Evolutionary conservation across 2,113 vertebrate species (phyloP).

Genomic region (Plectropomus leopardus): DNA sequence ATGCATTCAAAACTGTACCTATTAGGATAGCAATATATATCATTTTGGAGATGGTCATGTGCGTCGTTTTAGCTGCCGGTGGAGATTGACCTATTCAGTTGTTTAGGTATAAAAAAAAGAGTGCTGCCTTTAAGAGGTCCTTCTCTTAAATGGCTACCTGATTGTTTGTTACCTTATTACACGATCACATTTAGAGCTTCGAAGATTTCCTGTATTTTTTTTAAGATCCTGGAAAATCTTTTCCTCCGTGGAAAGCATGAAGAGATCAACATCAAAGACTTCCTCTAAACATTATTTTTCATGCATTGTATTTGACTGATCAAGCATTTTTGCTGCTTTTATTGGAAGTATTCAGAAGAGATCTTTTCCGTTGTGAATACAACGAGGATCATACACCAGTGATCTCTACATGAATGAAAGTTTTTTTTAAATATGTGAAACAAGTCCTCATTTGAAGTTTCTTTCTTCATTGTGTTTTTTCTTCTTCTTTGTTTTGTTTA

Average conservation of each 20-base stretch:
- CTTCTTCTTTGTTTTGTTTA: not conserved
- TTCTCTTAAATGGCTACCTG: not conserved
- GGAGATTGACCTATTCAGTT: no score
- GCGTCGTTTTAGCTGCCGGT: no score
- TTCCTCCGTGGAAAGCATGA: not conserved
- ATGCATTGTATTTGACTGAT: conserved; percentile 19
- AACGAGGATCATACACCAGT: not conserved
- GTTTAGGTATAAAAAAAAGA: no score
- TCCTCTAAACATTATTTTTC: conserved; percentile 17
- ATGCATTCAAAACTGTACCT: no score
- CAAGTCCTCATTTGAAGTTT: not conserved
- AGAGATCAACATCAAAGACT: conserved; percentile 39
- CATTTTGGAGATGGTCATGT: no score
- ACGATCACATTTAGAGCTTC: not conserved
- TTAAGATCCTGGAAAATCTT: conserved; percentile 8
- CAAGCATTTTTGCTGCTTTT: conserved; percentile 17
- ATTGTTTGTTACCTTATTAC: not conserved
- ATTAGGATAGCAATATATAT: no score
- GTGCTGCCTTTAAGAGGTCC: not conserved
- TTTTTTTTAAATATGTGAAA: not conserved
- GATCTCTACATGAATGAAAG: conserved; percentile 12
- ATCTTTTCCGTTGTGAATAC: conserved; percentile 3
- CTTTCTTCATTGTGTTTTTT: not conserved
- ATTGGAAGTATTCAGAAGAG: conserved; percentile 19
- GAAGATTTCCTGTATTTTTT: not conserved